A percentile compares a stretch with the other conserved stretches of the same genome.
phyloP scores from a whole-genome alignment of 2,113 vertebrate species.

The Elachura formosa region DNA sequence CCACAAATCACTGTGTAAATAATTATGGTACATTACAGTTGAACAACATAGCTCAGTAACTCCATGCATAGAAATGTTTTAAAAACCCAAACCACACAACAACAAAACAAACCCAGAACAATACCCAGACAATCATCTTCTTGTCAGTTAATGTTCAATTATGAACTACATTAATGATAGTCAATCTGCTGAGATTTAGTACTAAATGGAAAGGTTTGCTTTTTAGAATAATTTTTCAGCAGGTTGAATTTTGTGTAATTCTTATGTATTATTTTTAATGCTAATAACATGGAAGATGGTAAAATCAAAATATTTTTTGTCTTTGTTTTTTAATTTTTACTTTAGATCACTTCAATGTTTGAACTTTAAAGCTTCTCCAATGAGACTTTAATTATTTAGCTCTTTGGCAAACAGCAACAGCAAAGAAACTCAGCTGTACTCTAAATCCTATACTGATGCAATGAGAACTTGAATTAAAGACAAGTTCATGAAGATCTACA shows the following conservation, averaged over 20 bases:
- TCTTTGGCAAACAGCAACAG: neutral
- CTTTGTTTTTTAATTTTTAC: neutral
- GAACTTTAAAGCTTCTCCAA: neutral
- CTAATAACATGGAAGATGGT: neutral
- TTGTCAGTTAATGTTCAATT: neutral
- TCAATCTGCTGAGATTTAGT: neutral
- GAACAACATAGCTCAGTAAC: neutral
- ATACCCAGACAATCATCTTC: neutral
- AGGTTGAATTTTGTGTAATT: neutral
- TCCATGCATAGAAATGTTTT: accelerated
- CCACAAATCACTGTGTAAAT: neutral
- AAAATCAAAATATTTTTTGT: neutral
- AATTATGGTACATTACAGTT: neutral
- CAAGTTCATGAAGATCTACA: neutral
- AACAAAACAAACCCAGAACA: neutral
- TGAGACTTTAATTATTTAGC: neutral
- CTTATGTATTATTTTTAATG: neutral
- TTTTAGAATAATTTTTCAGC: neutral
- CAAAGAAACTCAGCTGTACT: neutral
- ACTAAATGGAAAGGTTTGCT: neutral
- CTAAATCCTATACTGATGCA: neutral
- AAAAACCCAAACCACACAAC: neutral
- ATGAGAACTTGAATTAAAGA: neutral
- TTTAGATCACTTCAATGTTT: neutral
- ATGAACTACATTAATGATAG: neutral